Conservation (phyloP, 2,888 invertebrate genomes). For the Leucophenga maculata region DNA sequence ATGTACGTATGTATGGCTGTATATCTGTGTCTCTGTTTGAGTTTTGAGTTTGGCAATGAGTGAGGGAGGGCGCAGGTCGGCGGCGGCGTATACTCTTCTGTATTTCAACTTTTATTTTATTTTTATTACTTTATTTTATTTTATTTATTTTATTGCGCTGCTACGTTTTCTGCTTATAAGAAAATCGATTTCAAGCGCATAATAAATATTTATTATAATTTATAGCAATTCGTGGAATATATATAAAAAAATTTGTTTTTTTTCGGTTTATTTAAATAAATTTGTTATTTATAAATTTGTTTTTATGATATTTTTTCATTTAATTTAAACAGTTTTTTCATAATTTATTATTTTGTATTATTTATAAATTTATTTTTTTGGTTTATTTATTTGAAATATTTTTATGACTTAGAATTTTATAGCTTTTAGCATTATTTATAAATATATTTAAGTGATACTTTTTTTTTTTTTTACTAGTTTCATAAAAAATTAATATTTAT, state of each 20-base stretch:
- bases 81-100: no score
- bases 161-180: slow-evolving; percentile 1
- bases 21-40: no score
- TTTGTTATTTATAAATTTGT: background rate
- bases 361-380: background rate
- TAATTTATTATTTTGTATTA: background rate
- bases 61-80: no score
- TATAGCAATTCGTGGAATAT: background rate
- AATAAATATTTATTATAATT: slow-evolving; percentile 8
- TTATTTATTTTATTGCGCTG: slow-evolving; percentile 18
- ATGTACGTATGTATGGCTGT: no score
- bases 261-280: background rate
- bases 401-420: background rate
- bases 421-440: background rate
- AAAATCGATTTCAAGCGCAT: slow-evolving; percentile 11
- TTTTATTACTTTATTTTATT: slow-evolving; percentile 26
- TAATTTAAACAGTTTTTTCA: background rate
- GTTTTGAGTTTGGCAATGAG: no score
- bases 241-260: background rate
- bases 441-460: background rate
- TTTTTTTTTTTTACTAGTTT: background rate
- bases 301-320: background rate
- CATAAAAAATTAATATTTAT: no score
- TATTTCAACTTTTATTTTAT: background rate
- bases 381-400: background rate